Evolutionary conservation across 1,140 invertebrate genomes (phyloP), one percentile per base, ranked within the genome.

Genomic region (Ceratosolen solmsi): DNA sequence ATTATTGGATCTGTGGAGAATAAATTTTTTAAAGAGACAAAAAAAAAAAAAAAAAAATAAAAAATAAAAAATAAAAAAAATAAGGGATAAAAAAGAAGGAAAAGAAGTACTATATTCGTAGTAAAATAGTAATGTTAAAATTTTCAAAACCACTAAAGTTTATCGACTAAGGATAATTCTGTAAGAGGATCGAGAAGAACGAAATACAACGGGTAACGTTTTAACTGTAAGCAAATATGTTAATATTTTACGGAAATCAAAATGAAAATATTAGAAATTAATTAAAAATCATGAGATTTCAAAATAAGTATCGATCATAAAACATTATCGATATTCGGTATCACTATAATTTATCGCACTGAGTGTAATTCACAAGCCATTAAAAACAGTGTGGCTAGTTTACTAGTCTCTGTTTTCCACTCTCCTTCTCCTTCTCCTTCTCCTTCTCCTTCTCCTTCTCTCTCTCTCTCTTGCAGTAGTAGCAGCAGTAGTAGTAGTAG

Each of bases 301-400:
- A 8, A n/a, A 68, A 68, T 22, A 38, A 68, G 15, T 38, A 38
- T 38, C 7, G 33, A 15, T n/a, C 2, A 17, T 2, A 38, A n/a
- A 2, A 15, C n/a, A 68, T 0, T 68, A 68, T 38, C 33, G 33
- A 68, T 38, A n/a, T 68, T 20, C 63, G 1, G 63, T 1, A 68
- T 68, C 63, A 33, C 63, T n/a, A 38, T 68, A 38, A 68, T 68
- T 68, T 68, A 38, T 68, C 36, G 63, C 33, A 22, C 33, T 17
- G 22, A 68, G 36, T 33, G 33, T 38, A 33, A 68, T 38, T 68
- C n/a, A 68, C 63, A 15, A 13, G 20, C 63, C 63, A 68, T 68
- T 68, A 38, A 5, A 17, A 68, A 38, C 7, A n/a, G 63, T 38
- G 15, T 33, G 20, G 20, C 36, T n/a, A 68, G 63, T 68, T n/a